Evolutionary conservation across 2,797 vertebrate genomes (phyloP), one percentile per base, ranked within the genome.

Genomic region (Menidia menidia): DNA sequence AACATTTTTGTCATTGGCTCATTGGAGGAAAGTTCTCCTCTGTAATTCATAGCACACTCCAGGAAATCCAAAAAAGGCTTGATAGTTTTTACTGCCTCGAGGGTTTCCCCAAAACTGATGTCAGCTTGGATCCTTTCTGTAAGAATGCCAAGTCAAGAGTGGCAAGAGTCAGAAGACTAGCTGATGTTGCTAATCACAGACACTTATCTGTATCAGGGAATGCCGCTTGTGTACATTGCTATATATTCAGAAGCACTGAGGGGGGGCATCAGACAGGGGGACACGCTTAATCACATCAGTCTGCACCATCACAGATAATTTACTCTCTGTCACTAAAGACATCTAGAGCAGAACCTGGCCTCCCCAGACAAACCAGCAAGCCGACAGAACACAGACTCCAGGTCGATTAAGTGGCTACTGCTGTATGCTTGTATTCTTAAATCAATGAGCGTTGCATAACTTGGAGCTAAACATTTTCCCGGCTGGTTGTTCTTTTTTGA

Each of bases 361-460:
- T 51, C 19, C 19, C 4, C 48, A 51, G 48, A 30, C 2, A 11
- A 11, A 5, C 6, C 48, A 30, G 10, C 11, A 10, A 51, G 4
- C 48, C 25, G 57, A 75, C 44, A 76, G 64, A 67, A 85, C 87
- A 86, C 78, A 77, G 67, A 83, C 85, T 80, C 77, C 76, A 83
- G 78, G 48, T 71, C 18, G 77, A 66, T 60, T 88, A 91, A 91
- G 86, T 88, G 88, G 87, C 80, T 90, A 89, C 83, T 84, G 80
- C 72, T 90, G 88, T 89, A 86, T 82, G 77, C 86, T 88, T 86
- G 77, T 78, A 70, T 69, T 72, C 69, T 61, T 69, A 77, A 64
- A 84, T 92, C 86, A 77, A 91, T 91, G 64, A 51, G 50, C 45
- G 82, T 89, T 92, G 74, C 84, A 72, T 91, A 91, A 92, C 82